Base-by-base conservation (phyloP, 2,888 invertebrate genomes). In the Julus scanicus region DNA sequence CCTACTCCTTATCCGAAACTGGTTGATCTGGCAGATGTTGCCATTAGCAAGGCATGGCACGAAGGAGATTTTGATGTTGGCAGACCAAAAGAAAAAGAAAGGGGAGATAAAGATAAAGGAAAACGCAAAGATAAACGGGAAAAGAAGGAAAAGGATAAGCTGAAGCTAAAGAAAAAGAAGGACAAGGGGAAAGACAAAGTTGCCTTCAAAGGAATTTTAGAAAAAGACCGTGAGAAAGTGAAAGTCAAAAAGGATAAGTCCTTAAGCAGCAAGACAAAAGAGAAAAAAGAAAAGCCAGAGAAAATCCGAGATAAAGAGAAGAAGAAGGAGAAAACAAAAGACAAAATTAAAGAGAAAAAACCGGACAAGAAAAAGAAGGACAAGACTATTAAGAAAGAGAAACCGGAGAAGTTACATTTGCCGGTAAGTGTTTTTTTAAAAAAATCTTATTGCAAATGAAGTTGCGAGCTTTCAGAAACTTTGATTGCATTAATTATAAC, bases 351-450 rank as follows among this genome's bases (percentile, higher is more conserved):
- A 48, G 87, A 87, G 13, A 87, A 87, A 44, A 71, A 80, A 71
- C 17, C 20, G 37, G 87, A 87, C 44, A 87, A 87, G 87, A 84
- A 84, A 17, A 87, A 87, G 57, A 87, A 87, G 44, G 71, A 71
- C n/a, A 87, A 83, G 17, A 48, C 37, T 40, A 20, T 87, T 29
- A 57, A 87, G n/a, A 89, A 89, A 86, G 87, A 89, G 86, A 88
- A 88, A 44, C 71, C 63, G 63, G 88, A 88, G 11, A 88, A 88
- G 86, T 63, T 88, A 48, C 37, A 84, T 13, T n/a, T 71, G n/a
- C 57, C 57, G 2, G 57, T 57, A 17, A 57, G 57, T 57, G 57
- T 17, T 44, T 44, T 44, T 44, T 44, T 44, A 44, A 44, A 44
- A 44, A 5, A 44, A 5, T 44, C 3, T 44, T n/a, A n/a, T n/a